Conservation (phyloP, 2,113 vertebrate genomes). For the Falcunculus frontatus region DNA sequence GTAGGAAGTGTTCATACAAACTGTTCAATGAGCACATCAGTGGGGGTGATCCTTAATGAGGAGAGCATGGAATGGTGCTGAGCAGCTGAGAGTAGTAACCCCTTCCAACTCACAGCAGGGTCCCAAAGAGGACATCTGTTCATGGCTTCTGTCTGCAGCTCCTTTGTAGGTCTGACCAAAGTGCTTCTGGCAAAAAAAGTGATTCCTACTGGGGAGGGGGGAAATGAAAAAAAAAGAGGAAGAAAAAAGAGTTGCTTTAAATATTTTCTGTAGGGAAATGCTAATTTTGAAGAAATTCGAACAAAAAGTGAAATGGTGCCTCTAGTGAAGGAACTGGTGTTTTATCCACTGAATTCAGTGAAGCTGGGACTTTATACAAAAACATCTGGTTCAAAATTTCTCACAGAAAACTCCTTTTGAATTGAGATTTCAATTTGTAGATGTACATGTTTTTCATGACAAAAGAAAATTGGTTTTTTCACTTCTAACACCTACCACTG, state of each 20-base stretch:
- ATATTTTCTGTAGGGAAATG: neutral
- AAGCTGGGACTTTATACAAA: neutral
- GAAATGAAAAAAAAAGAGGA: accelerated
- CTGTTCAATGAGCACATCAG: conserved; percentile 1
- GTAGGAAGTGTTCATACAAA: conserved; percentile 51
- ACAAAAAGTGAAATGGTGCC: neutral
- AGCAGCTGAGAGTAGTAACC: conserved; percentile 38
- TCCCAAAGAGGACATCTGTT: conserved; percentile 38
- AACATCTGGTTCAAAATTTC: neutral
- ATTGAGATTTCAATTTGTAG: neutral
- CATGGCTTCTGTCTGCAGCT: conserved; percentile 49
- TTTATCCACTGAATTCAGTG: neutral
- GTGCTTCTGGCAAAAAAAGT: conserved; percentile 12
- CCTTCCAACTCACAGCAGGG: conserved; percentile 53
- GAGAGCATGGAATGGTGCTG: conserved; percentile 14
- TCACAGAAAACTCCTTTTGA: neutral
- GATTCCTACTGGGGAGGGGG: neutral
- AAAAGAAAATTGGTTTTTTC: neutral
- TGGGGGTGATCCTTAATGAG: conserved; percentile 45
- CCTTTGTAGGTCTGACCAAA: conserved; percentile 29
- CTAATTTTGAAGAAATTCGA: neutral
- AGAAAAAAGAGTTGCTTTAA: neutral
- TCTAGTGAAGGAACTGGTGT: neutral
- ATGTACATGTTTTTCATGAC: neutral
- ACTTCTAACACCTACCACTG: neutral